These are phyloP conservation scores for Acanthurus leucopareius DNA, from an alignment of 2,797 vertebrate species.

Conservation along the genomic window DNA sequence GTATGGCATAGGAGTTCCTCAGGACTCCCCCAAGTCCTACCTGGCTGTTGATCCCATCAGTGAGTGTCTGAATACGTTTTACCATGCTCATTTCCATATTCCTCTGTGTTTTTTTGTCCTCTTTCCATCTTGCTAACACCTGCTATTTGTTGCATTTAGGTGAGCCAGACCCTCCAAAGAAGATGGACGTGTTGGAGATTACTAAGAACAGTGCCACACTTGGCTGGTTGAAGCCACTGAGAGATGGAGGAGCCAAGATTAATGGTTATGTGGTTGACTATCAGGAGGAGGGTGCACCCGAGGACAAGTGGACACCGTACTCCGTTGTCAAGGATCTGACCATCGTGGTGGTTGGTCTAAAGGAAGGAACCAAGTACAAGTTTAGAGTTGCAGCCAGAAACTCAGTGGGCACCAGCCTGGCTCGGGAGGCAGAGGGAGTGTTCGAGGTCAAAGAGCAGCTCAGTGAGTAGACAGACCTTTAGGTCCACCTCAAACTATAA, in stretches of 20 bases:
- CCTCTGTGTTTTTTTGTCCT: not conserved
- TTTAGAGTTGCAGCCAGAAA: slow-evolving; percentile 98
- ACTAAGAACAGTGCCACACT: slow-evolving; percentile 94
- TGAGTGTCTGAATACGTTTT: slow-evolving; percentile 82
- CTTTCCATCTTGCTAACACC: slow-evolving; percentile 9
- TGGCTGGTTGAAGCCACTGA: slow-evolving; percentile 95
- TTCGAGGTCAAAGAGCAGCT: slow-evolving; percentile 98
- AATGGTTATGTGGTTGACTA: slow-evolving; percentile 97
- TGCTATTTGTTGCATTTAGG: slow-evolving; percentile 80
- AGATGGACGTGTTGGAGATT: slow-evolving; percentile 96
- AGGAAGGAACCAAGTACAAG: slow-evolving; percentile 96
- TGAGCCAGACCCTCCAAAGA: slow-evolving; percentile 97
- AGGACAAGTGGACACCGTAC: slow-evolving; percentile 95
- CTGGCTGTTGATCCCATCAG: slow-evolving; percentile 95
- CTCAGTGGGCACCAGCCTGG: slow-evolving; percentile 92
- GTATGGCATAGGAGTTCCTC: slow-evolving; percentile 95
- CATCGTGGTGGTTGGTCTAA: slow-evolving; percentile 96
- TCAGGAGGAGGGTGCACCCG: slow-evolving; percentile 91
- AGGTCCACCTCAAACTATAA: not conserved
- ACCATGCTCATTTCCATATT: not conserved
- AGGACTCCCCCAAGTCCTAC: slow-evolving; percentile 93
- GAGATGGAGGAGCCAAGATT: slow-evolving; percentile 97
- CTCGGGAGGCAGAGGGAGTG: slow-evolving; percentile 93
- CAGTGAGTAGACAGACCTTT: slow-evolving; percentile 86
- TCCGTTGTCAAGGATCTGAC: slow-evolving; percentile 97